These are phyloP conservation scores for Phyllostomus hastatus DNA, from an alignment of 2,113 vertebrate species.

Conservation along the genomic window DNA sequence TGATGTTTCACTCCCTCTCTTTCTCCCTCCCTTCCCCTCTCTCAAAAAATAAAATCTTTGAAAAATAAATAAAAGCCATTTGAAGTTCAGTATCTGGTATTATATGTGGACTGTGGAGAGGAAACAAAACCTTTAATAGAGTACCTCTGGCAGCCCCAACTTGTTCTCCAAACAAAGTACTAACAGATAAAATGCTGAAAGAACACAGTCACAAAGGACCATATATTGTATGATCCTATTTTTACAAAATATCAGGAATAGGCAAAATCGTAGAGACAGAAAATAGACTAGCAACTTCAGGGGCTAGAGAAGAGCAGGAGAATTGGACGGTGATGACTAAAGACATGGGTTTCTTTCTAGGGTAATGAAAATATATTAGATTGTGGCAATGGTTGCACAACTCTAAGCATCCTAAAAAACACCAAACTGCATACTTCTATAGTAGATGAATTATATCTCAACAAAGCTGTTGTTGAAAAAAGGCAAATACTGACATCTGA, in stretches of 20 bases:
- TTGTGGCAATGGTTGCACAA: not conserved
- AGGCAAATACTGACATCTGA: not conserved
- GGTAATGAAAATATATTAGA: not conserved
- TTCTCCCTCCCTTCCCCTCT: too few species aligned
- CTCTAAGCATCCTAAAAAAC: not conserved
- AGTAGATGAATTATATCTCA: not conserved
- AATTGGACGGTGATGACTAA: not conserved
- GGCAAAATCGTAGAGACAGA: not conserved
- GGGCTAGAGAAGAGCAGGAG: not conserved
- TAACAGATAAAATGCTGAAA: not conserved
- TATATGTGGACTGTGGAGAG: not conserved
- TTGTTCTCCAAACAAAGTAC: not conserved
- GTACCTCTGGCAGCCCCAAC: not conserved
- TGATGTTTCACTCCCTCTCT: too few species aligned
- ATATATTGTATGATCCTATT: not conserved
- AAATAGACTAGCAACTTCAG: not conserved
- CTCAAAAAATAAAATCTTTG: too few species aligned
- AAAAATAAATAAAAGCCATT: not conserved
- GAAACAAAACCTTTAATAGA: not conserved
- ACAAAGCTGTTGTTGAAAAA: not conserved
- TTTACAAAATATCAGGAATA: not conserved
- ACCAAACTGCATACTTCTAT: not conserved
- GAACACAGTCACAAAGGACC: not conserved
- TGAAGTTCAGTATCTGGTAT: not conserved
- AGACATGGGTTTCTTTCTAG: not conserved